Percentiles rank a stretch among this genome's conserved stretches.
These are phyloP conservation scores for Diabrotica virgifera DNA, from an alignment of 1,140 invertebrate species.

Conservation along the genomic window DNA sequence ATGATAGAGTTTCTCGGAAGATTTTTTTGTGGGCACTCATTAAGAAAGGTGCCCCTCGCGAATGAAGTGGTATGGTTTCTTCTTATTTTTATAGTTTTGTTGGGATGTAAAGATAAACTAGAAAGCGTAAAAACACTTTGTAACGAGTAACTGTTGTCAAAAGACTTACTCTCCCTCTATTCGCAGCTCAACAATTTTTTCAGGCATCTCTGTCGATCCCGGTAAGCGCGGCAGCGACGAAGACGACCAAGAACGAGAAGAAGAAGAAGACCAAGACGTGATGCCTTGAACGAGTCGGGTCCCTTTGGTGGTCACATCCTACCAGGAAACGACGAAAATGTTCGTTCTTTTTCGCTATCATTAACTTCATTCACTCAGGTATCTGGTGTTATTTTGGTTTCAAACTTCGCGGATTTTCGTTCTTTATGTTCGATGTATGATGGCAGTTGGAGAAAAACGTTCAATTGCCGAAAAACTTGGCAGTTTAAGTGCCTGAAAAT, in stretches of 20 bases:
- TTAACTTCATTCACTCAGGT: slow-evolving; percentile 2
- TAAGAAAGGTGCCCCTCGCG: too few relatives aligned
- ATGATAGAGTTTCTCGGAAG: too few relatives aligned
- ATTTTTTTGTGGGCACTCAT: too few relatives aligned
- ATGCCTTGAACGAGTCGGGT: slow-evolving; percentile 3
- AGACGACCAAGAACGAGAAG: background rate
- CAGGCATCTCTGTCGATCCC: background rate
- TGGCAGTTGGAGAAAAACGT: too few relatives aligned
- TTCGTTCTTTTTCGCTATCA: background rate
- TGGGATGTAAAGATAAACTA: too few relatives aligned
- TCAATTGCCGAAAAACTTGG: too few relatives aligned
- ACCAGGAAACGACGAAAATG: slow-evolving; percentile 13
- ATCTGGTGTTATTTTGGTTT: background rate
- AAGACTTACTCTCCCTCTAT: background rate
- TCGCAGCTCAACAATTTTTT: background rate
- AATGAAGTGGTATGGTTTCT: too few relatives aligned
- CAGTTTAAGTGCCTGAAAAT: too few relatives aligned
- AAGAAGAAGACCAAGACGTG: background rate
- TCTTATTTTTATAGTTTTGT: too few relatives aligned
- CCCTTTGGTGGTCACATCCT: slow-evolving; percentile 19
- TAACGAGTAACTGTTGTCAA: background rate
- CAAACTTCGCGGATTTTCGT: background rate
- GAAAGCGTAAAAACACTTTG: background rate
- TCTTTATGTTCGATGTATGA: background rate
- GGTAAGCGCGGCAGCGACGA: background rate